These are phyloP conservation scores for Chiroxiphia lanceolata DNA, from an alignment of 2,797 vertebrate genomes.

Conservation along the genomic window DNA sequence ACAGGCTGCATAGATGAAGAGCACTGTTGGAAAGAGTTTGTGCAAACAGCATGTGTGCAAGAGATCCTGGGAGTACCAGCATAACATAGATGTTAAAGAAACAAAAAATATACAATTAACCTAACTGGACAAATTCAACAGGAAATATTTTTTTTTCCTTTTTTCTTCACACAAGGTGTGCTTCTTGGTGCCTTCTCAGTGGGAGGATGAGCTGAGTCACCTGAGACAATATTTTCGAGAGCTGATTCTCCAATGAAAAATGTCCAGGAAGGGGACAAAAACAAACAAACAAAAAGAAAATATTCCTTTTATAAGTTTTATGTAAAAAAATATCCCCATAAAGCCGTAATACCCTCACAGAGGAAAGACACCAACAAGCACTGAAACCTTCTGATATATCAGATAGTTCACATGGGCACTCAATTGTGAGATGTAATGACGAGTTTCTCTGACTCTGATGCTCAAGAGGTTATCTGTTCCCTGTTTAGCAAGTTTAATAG, in stretches of 20 bases:
- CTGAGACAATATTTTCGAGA: background rate
- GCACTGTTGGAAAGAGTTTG: background rate
- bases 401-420: background rate
- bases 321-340: background rate
- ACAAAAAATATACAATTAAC: background rate
- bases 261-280: rapidly evolving
- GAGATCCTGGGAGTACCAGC: background rate
- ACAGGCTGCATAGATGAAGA: background rate
- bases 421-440: background rate
- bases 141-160: background rate
- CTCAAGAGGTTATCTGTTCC: background rate
- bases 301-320: background rate
- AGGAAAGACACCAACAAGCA: background rate
- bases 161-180: background rate
- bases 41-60: background rate
- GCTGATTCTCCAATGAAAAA: background rate
- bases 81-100: background rate
- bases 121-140: background rate
- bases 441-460: background rate
- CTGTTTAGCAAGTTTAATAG: slow-evolving; percentile 22
- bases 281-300: background rate
- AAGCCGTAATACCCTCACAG: background rate
- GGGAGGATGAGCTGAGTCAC: background rate
- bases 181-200: background rate
- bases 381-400: background rate